Conservation (phyloP, 2,113 vertebrate genomes). For the Sapayoa aenigma region DNA sequence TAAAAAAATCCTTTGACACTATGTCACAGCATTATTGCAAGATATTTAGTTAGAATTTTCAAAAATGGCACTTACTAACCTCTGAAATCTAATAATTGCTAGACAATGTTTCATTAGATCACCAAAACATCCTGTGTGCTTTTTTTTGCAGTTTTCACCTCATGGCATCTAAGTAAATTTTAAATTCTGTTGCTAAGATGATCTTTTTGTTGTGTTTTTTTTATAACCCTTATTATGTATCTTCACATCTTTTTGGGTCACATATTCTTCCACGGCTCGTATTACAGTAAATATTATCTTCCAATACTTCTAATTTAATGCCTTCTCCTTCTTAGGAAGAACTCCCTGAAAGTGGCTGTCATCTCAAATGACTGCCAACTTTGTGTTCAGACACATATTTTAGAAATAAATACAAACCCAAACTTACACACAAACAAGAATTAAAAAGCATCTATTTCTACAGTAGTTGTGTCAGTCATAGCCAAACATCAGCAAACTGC, state of each 20-base stretch:
- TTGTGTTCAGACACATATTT: neutral
- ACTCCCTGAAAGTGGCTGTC: neutral
- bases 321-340: neutral
- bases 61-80: neutral
- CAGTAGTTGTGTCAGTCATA: neutral
- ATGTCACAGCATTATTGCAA: neutral
- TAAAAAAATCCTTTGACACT: neutral
- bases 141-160: neutral
- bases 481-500: neutral
- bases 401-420: neutral
- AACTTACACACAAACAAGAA: neutral
- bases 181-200: neutral
- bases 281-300: neutral
- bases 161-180: neutral
- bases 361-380: neutral
- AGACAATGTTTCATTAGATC: neutral
- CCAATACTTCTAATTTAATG: neutral
- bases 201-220: neutral
- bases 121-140: neutral
- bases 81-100: neutral
- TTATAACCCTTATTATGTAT: neutral
- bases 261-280: neutral
- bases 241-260: neutral
- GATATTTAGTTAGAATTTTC: neutral
- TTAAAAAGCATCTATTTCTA: neutral